Evolutionary conservation across 2,113 vertebrate genomes (phyloP).

Genomic region (Salvelinus namaycush): DNA sequence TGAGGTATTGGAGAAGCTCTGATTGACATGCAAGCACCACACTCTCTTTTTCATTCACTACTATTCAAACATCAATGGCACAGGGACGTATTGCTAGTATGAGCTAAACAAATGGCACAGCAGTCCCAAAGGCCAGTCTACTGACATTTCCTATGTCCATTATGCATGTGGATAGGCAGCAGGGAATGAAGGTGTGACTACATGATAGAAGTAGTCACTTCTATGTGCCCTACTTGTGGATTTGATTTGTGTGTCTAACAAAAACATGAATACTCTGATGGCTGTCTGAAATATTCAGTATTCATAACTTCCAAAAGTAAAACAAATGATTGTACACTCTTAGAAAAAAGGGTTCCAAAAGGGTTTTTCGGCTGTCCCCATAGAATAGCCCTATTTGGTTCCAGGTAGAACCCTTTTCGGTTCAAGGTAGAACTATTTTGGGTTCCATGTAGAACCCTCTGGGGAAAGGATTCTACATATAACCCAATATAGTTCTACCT

Average conservation of each 20-base stretch:
- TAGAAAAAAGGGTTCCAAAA: no score
- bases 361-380: no score
- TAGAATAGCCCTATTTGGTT: no score
- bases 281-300: slow-evolving; percentile 50
- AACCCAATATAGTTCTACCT: no score
- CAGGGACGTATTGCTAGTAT: slow-evolving; percentile 58
- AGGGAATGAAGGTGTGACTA: slow-evolving; percentile 72
- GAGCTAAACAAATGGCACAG: slow-evolving; percentile 73
- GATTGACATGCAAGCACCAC: slow-evolving; percentile 64
- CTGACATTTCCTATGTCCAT: slow-evolving; percentile 71
- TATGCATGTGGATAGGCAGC: slow-evolving; percentile 71
- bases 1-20: slow-evolving; percentile 48
- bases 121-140: slow-evolving; percentile 62
- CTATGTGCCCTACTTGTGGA: slow-evolving; percentile 48
- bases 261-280: slow-evolving; percentile 64
- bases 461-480: no score
- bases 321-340: slow-evolving; percentile 21
- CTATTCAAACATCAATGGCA: slow-evolving; percentile 72
- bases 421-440: no score
- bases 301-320: slow-evolving; percentile 39
- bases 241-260: slow-evolving; percentile 60
- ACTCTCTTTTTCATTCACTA: slow-evolving; percentile 71
- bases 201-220: slow-evolving; percentile 52
- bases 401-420: no score
- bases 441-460: no score